Base-by-base conservation (phyloP, 1,140 invertebrate species). In the Caenorhabditis remanei region DNA sequence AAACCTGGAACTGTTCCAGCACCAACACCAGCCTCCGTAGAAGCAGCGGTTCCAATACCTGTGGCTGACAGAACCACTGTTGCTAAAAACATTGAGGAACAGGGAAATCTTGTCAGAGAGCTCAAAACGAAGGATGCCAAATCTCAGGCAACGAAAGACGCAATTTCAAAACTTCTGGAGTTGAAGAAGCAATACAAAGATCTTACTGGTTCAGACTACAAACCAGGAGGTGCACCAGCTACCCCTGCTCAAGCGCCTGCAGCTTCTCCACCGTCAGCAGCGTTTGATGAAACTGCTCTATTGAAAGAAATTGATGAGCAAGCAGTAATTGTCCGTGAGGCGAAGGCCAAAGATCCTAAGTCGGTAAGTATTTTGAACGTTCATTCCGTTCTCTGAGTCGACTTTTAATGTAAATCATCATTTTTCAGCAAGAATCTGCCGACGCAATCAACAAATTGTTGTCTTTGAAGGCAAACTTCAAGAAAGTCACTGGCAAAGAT, bases 101-200 rank as follows among this genome's bases (percentile, higher is more conserved):
- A 90, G 61, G 90, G 89, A 65, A 82, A 79, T 53, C 50, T 90
- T 14, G 90, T 90, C 13, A 86, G 90, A 40, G 90, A 90, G 0
- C 46, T 90, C 21, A 90, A 90, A 65, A 61, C 71, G 1, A 90
- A 90, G 83, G 90, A 90, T 65, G 65, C 88, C 19, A 89, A 88
- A 55, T 88, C 87, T 40, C 71, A 94, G 8, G 91, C 93, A 24
- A 94, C 96, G 83, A 95, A 96, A 90, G 94, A 93, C 19, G 95
- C 95, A 90, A 96, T 97, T 24, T 94, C 96, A 92, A 93, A 93
- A 83, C 93, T 97, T 43, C 93, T 97, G 87, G 93, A 94, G 32
- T 93, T 98, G 3, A 98, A 98, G 93, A 94, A 93, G 2, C 94
- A 96, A 84, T 98, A 96, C 92, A 97, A 97, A 93, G 87, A 79